Base-by-base conservation (phyloP, 2,113 vertebrate genomes). In the Oncorhynchus kisutch region DNA sequence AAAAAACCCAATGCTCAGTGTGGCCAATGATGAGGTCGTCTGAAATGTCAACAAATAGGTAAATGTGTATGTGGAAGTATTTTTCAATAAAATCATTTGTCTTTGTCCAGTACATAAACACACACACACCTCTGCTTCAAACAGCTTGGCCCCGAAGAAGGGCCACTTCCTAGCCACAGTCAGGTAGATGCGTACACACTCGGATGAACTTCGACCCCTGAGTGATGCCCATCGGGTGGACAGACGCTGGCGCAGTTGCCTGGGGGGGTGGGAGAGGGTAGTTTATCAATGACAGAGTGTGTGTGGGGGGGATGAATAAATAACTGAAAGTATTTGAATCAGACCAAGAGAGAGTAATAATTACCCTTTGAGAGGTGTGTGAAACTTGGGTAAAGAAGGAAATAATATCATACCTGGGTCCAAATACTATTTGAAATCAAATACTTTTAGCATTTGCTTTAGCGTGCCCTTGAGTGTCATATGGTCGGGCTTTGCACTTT, bases 101-200 rank as follows among this genome's bases (percentile, higher is more conserved):
- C 49, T 51, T 51, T 12, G 49, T 51, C 49, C 49, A 51, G 14
- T 60, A 60, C 12, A 54, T 54, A 54, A 9, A 45, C 16, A 64
- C 27, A 64, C 59, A 79, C 71, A 75, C 67, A 99, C 98, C 93
- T 96, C 95, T 67, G 96, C 95, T 84, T 94, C 92, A 88, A 99
- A 98, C 70, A 99, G 67, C 80, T 96, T 97, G 70, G 97, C 96
- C 24, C 97, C 97, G 80, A 98, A 99, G 90, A 97, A 96, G 0
- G 95, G 90, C 98, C 98, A 99, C 87, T 99, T 98, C 84, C 96
- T 94, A 79, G 95, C 95, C 27, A 99, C 97, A 0, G 95, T 96
- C 86, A 99, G 92, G 70, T 98, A 99, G 84, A 99, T 99, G 82
- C 98, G 95, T 72, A 96, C 88, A 5, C 97, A 99, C 59, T 99